phyloP scores from a whole-genome alignment of 2,888 invertebrate species.

The Clusia tigrina region DNA sequence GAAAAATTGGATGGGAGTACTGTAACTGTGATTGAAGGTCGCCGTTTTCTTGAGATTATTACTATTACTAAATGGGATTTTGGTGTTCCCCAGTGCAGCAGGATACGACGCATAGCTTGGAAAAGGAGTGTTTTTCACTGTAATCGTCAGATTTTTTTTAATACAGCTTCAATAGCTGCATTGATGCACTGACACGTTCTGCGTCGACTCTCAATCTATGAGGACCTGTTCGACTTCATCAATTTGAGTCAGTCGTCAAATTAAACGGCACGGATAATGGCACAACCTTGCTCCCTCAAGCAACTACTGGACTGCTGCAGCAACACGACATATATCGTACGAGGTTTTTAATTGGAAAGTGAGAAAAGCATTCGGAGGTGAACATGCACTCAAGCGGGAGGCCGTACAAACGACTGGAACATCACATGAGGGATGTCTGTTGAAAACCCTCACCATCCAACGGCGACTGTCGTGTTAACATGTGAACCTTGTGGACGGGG shows the following conservation, averaged over 20 bases:
- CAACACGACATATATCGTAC: conserved; percentile 51
- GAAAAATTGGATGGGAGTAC: too few relatives aligned
- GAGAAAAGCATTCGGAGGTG: conserved; percentile 65
- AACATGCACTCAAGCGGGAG: conserved; percentile 66
- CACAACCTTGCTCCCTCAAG: conserved; percentile 39
- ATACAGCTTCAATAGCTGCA: conserved; percentile 32
- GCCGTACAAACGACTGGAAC: conserved; percentile 68
- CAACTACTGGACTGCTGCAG: conserved; percentile 47
- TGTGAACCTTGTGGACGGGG: conserved; percentile 67
- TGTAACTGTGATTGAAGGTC: too few relatives aligned
- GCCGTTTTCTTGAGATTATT: conserved; percentile 36
- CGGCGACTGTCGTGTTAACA: conserved; percentile 63
- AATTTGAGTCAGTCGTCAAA: conserved; percentile 38
- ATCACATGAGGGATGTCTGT: conserved; percentile 68
- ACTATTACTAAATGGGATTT: conserved; percentile 34
- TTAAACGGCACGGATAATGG: conserved; percentile 46
- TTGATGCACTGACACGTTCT: conserved; percentile 41
- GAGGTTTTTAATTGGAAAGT: too few relatives aligned
- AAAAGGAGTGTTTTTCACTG: background rate
- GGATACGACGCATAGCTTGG: conserved; percentile 41
- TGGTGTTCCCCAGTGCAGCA: conserved; percentile 21
- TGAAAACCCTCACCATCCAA: conserved; percentile 71
- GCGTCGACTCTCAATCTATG: conserved; percentile 35
- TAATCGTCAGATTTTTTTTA: background rate
- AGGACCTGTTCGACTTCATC: conserved; percentile 50